Conservation (phyloP, 2,888 invertebrate species). For the Pollenia griseotomentosa region DNA sequence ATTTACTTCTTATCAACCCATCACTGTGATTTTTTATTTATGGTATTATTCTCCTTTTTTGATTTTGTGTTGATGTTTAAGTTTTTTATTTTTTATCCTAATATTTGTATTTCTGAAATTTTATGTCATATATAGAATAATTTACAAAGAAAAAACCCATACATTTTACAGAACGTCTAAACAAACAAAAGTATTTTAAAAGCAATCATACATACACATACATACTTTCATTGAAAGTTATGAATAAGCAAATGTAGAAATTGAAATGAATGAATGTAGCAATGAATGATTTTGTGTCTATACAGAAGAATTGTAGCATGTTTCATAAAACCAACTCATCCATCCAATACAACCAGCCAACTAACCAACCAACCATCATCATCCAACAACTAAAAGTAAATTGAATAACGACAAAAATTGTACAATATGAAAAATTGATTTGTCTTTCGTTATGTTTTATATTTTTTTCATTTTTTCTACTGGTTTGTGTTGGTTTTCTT, state of each 20-base stretch:
- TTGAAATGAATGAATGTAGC: slow-evolving; percentile 24
- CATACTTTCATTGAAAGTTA: slow-evolving; percentile 26
- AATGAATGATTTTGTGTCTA: slow-evolving; percentile 35
- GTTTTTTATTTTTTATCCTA: slow-evolving; percentile 7
- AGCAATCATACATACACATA: neutral
- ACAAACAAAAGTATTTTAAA: neutral
- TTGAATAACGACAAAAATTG: slow-evolving; percentile 70
- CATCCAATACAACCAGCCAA: slow-evolving; percentile 35
- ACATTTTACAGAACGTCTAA: neutral
- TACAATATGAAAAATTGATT: slow-evolving; percentile 73
- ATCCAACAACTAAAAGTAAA: slow-evolving; percentile 63
- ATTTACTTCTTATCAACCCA: no score
- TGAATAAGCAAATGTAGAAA: slow-evolving; percentile 62
- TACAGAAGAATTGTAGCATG: slow-evolving; percentile 39
- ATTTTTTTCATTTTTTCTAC: neutral
- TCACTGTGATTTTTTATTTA: no score
- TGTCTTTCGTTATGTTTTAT: slow-evolving; percentile 56
- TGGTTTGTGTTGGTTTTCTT: slow-evolving; percentile 35
- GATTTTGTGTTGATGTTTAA: slow-evolving; percentile 42
- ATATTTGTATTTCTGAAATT: slow-evolving; percentile 24
- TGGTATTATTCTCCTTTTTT: neutral
- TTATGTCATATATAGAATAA: slow-evolving; percentile 34
- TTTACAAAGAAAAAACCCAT: neutral
- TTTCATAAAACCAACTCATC: slow-evolving; percentile 22
- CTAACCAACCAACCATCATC: slow-evolving; percentile 33